Conservation (phyloP, 2,797 vertebrate species). For the Thripadectes ignobilis region DNA sequence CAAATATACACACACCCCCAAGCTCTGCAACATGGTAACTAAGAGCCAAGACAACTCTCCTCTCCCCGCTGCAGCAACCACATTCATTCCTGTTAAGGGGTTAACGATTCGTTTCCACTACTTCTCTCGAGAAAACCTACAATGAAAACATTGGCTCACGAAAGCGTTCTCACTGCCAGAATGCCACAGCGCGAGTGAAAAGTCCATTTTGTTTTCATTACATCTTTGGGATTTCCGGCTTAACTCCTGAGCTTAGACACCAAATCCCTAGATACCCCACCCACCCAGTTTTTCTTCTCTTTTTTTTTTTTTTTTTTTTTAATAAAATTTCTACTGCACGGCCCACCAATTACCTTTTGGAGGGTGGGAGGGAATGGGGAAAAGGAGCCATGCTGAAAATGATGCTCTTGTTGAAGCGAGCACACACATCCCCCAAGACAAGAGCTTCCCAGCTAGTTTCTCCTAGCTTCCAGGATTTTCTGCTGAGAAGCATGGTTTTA, state of each 20-base stretch:
- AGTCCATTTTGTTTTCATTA: conserved; percentile 81
- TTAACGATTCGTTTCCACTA: conserved; percentile 77
- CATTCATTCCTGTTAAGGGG: conserved; percentile 75
- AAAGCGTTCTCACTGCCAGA: conserved; percentile 75
- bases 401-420: neutral
- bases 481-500: neutral
- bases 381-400: conserved; percentile 12
- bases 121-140: conserved; percentile 79
- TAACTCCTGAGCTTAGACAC: conserved; percentile 76
- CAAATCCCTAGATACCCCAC: conserved; percentile 74
- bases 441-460: neutral
- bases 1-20: conserved; percentile 43
- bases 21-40: conserved; percentile 26
- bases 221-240: conserved; percentile 79
- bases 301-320: neutral
- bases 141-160: conserved; percentile 79
- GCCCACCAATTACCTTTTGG: conserved; percentile 45
- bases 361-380: neutral
- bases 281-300: conserved; percentile 41
- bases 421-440: fast-evolving
- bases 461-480: neutral
- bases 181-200: conserved; percentile 77
- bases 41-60: conserved; percentile 23
- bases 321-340: neutral
- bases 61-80: conserved; percentile 48